These are phyloP conservation scores for Gorsachius magnificus DNA, from an alignment of 2,797 vertebrate species.

Conservation along the genomic window DNA sequence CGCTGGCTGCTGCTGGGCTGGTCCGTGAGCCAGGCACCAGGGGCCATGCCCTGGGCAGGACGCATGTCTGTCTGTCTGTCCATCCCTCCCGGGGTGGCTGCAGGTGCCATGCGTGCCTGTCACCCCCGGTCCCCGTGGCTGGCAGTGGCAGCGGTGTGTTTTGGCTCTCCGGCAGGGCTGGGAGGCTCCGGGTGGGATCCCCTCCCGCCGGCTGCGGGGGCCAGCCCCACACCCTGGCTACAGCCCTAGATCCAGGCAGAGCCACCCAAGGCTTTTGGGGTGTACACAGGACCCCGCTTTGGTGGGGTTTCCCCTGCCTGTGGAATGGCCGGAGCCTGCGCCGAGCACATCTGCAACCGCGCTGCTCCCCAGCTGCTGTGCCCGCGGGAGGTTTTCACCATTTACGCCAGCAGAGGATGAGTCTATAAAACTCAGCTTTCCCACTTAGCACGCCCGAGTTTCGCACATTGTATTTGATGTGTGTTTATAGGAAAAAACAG, in stretches of 20 bases:
- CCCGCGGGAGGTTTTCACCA: not conserved
- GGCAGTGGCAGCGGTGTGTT: not conserved
- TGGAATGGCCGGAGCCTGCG: fast-evolving
- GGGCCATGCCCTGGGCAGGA: not conserved
- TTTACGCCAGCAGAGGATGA: not conserved
- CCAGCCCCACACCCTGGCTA: not conserved
- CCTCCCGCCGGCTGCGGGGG: not conserved
- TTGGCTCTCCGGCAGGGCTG: not conserved
- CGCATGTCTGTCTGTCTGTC: fast-evolving
- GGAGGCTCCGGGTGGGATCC: not conserved
- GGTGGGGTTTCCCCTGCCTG: not conserved
- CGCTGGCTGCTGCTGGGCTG: not conserved
- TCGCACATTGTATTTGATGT: constrained; percentile 60
- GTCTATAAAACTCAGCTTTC: constrained; percentile 11
- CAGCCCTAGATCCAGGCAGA: not conserved
- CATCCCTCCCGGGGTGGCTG: not conserved
- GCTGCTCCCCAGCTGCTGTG: not conserved
- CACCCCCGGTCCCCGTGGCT: not conserved
- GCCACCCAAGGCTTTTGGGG: not conserved
- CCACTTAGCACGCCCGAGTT: constrained; percentile 42
- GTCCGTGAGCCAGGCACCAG: fast-evolving
- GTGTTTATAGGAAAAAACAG: constrained; percentile 69
- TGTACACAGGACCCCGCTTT: not conserved
- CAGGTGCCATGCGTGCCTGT: fast-evolving
- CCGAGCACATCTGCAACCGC: not conserved